Percentiles rank a stretch among this genome's conserved stretches.
Conservation (phyloP, 2,888 invertebrate species). For the Chloromyia formosa region DNA sequence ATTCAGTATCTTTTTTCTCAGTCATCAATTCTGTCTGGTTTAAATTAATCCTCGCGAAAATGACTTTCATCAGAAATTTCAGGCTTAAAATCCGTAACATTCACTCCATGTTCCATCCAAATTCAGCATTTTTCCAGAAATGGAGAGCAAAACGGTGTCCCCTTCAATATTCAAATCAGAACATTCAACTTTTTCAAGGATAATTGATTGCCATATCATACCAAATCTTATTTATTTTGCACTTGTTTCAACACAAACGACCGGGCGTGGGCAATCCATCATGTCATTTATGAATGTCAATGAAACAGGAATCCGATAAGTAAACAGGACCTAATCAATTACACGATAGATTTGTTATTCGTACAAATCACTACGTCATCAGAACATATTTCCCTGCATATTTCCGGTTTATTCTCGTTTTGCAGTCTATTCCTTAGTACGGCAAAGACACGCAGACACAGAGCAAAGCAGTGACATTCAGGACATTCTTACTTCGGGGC, state of each 20-base stretch:
- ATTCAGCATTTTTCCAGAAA: too few relatives aligned
- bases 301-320: constrained; percentile 26
- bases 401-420: not conserved
- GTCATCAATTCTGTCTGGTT: too few relatives aligned
- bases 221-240: constrained; percentile 25
- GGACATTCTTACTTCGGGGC: not conserved
- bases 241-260: constrained; percentile 6
- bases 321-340: constrained; percentile 42
- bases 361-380: constrained; percentile 34
- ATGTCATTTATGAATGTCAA: constrained; percentile 39
- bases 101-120: too few relatives aligned
- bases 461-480: too few relatives aligned
- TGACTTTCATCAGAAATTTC: too few relatives aligned
- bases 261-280: constrained; percentile 19
- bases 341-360: constrained; percentile 36
- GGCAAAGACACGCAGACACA: too few relatives aligned
- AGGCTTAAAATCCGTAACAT: too few relatives aligned
- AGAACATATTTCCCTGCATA: constrained; percentile 5
- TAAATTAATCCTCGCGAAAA: too few relatives aligned
- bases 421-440: not conserved
- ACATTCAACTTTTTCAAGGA: not conserved
- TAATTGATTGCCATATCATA: constrained; percentile 31
- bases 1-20: too few relatives aligned
- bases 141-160: too few relatives aligned
- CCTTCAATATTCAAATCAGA: not conserved